Evolutionary conservation across 1,140 invertebrate species (phyloP), one percentile per base, ranked within the genome.

Genomic region (Drosophila melanica): DNA sequence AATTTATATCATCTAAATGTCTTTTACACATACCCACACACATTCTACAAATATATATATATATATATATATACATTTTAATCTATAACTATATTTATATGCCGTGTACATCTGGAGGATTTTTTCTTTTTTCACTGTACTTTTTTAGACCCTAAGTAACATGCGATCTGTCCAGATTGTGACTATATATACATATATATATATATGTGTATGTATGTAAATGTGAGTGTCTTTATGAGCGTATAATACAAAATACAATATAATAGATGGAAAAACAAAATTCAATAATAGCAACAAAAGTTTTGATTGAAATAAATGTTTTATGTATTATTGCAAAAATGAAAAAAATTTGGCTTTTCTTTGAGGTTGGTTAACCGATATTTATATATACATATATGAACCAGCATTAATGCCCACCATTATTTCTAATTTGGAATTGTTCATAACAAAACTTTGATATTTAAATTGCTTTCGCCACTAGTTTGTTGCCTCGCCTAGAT

Each of bases 221-320:
- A 87, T 89, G 76, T 87, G 71, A 79, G 84, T 86, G 82, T 87
- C 82, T 86, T 86, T 87, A 60, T 79, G 63, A 75, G 39, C 81
- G 71, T 53, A 62, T 64, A 65, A 69, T 51, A 48, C 39, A 55
- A 30, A 44, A 63, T 11, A 48, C 27, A 65, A 54, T 39, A 70
- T 18, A 64, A 65, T 23, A 79, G 53, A 57, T 64, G 41, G 37
- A 42, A 62, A 53, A 72, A 64, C 35, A 5, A 35, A 35, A 35
- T 27, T 6, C 50, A 65, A 76, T 73, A 79, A 71, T 48, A 71
- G 58, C 68, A 64, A 54, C 42, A 47, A 65, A 58, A 68, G 64
- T 39, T 45, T 70, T 70, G 45, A 69, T 63, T 75, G 59, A 80
- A 89, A 89, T 89, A 84, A 89, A 89, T 89, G 85, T 89, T 89